These are phyloP conservation scores for Alcis repandata DNA, from an alignment of 2,888 invertebrate genomes.

Conservation along the genomic window DNA sequence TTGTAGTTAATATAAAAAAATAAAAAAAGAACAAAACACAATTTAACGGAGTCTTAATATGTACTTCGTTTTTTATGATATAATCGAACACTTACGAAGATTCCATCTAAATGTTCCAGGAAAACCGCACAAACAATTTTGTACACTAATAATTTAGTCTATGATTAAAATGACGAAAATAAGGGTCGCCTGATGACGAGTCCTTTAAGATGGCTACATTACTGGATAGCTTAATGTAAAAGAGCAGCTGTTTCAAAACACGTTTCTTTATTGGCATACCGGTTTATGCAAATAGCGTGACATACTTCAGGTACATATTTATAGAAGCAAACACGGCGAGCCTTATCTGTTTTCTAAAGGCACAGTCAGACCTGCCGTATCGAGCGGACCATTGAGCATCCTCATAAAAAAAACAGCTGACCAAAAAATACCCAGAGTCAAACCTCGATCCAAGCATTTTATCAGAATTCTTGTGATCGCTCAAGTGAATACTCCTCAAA, in stretches of 20 bases:
- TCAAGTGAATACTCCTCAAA: slow-evolving; percentile 7
- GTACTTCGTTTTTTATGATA: no score
- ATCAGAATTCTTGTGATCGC: neutral
- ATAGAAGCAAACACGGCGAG: slow-evolving; percentile 23
- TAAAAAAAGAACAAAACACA: no score
- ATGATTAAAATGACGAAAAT: no score
- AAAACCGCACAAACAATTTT: no score
- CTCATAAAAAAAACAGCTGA: no score
- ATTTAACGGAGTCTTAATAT: no score
- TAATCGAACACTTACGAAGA: no score
- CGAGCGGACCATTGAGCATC: neutral
- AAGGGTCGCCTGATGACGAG: no score
- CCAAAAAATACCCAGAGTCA: no score
- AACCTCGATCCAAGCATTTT: neutral
- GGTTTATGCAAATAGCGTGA: slow-evolving; percentile 20
- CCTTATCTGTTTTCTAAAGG: slow-evolving; percentile 33
- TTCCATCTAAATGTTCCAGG: no score
- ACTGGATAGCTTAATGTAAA: neutral
- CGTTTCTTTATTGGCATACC: slow-evolving; percentile 14
- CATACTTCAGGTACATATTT: slow-evolving; percentile 19
- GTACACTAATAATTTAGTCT: no score
- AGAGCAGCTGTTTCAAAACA: slow-evolving; percentile 15
- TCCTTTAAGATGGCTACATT: neutral
- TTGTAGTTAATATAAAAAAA: no score
- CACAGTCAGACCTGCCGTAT: neutral